phyloP scores from a whole-genome alignment of 2,797 vertebrate species.

The Manis crassicaudata region DNA sequence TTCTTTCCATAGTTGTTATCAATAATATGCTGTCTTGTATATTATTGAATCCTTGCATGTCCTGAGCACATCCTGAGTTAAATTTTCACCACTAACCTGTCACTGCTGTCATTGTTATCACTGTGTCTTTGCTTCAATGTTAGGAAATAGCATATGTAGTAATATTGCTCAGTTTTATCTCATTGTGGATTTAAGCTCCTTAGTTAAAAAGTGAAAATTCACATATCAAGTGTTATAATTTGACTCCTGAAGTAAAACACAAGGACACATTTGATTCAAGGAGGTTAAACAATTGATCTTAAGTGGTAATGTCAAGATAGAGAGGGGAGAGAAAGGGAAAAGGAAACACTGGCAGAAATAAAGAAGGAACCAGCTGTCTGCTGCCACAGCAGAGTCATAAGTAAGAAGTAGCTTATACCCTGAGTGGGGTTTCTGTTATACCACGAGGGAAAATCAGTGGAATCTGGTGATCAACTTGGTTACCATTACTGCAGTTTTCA shows the following conservation, averaged over 20 bases:
- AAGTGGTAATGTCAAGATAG: not conserved
- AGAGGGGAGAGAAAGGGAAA: not conserved
- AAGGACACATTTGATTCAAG: not conserved
- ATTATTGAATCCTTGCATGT: not conserved
- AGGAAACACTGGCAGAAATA: not conserved
- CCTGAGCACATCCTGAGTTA: not conserved
- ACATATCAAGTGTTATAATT: not conserved
- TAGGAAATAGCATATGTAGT: not conserved
- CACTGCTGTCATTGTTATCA: not conserved
- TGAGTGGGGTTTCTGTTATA: not conserved
- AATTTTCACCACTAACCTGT: not conserved
- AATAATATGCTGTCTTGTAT: not conserved
- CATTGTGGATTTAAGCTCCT: not conserved
- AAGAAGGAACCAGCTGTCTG: not conserved
- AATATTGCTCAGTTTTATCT: conserved; percentile 25
- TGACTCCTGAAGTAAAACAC: conserved; percentile 8
- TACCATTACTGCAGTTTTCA: not conserved
- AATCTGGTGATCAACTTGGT: not conserved
- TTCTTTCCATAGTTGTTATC: not conserved
- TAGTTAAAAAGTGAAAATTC: conserved; percentile 20
- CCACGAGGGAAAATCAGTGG: not conserved
- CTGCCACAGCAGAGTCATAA: not conserved
- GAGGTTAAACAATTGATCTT: not conserved
- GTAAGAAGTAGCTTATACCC: not conserved
- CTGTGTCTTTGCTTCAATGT: not conserved